These are phyloP conservation scores for Polyommatus iphigenia DNA, from an alignment of 2,888 invertebrate genomes.

Conservation along the genomic window DNA sequence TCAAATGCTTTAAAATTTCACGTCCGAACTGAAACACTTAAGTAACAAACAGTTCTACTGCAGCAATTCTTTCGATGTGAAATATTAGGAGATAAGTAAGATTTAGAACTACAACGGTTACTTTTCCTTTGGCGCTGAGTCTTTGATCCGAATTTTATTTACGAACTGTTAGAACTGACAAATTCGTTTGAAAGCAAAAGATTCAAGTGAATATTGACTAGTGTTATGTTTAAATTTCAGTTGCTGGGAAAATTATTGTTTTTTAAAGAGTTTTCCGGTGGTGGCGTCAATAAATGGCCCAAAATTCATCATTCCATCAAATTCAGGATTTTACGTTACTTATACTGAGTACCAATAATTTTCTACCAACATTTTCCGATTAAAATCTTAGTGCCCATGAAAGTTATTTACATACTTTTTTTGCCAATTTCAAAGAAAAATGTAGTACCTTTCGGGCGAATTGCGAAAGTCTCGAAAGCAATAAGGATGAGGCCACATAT, in stretches of 20 bases:
- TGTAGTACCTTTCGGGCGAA: no score
- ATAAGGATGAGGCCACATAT: no score
- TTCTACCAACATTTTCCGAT: no score
- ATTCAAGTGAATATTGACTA: background rate
- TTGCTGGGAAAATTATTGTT: background rate
- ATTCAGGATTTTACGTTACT: no score
- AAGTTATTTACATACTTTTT: no score
- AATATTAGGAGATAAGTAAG: conserved; percentile 12
- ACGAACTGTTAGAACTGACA: background rate
- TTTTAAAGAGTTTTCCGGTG: no score
- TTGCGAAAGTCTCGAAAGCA: no score
- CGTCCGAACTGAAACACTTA: background rate
- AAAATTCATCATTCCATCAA: no score
- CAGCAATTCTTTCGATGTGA: conserved; percentile 7
- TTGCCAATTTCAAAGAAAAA: no score
- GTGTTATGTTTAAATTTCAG: background rate
- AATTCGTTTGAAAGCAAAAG: background rate
- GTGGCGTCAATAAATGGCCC: no score
- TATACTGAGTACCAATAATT: no score
- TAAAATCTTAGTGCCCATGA: no score
- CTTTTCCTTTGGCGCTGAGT: background rate
- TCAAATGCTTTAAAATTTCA: background rate
- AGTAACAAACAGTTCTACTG: background rate
- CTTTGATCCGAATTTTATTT: conserved; percentile 10
- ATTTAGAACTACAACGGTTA: conserved; percentile 2